Evolutionary conservation across 2,888 invertebrate genomes (phyloP).

Genomic region (Mechanitis mazaeus): DNA sequence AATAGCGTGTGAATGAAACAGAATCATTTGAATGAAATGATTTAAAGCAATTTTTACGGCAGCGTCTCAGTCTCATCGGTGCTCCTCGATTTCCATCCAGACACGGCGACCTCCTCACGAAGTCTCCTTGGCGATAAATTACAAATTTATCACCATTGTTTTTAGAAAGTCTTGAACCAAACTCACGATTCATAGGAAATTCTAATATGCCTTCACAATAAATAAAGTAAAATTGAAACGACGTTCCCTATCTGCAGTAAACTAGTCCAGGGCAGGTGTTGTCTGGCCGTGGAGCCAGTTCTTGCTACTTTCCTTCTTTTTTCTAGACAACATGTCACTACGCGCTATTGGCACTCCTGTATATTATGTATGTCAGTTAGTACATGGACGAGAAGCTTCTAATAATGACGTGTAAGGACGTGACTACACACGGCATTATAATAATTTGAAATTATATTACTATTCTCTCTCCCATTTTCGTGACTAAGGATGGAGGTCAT

Average conservation of each 20-base stretch:
- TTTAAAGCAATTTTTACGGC: not conserved
- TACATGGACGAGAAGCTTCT: conserved; percentile 10
- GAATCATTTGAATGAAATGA: not conserved
- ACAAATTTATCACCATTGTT: conserved; percentile 8
- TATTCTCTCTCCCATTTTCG: no score
- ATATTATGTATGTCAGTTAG: conserved; percentile 24
- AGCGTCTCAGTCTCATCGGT: not conserved
- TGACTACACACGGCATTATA: not conserved
- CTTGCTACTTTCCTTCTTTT: conserved; percentile 38
- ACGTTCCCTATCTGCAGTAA: conserved; percentile 9
- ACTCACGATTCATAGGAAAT: conserved; percentile 1
- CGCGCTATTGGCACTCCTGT: conserved; percentile 20
- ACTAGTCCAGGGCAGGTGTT: conserved; percentile 26
- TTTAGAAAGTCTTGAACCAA: conserved; percentile 3
- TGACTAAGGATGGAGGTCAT: no score
- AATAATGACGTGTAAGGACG: not conserved
- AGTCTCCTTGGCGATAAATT: not conserved
- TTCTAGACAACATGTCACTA: conserved; percentile 31
- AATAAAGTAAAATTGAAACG: conserved; percentile 4
- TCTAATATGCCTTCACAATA: conserved; percentile 3
- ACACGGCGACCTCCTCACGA: conserved; percentile 4
- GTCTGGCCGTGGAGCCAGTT: conserved; percentile 31
- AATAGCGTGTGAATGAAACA: conserved; percentile 1
- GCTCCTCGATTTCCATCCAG: conserved; percentile 1
- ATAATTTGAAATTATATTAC: not conserved